Base-by-base conservation (phyloP, 23 tunicate species). In the Phallusia fumigata region DNA sequence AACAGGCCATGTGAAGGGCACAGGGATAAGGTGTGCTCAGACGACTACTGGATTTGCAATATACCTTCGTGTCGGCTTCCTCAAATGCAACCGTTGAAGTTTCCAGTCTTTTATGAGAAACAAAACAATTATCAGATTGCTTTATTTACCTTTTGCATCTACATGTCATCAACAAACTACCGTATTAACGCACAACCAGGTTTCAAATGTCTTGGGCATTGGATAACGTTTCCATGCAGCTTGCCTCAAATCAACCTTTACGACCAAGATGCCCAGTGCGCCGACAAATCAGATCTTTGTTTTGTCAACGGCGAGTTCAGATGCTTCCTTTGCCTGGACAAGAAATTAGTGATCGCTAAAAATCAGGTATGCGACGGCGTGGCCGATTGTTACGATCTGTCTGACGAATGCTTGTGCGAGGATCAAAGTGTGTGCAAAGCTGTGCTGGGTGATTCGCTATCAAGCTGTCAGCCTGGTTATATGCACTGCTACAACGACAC, bases 321-420 rank as follows among this genome's bases (percentile, higher is more conserved):
- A 2, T 85, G 88, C 75, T 85, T 85, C 31, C 30, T 53, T 44
- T 85, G 88, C 30, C 77, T 85, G 24, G 88, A 85, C 34, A 79
- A 52, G 28, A 72, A 69, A 1, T 53, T 85, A 78, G 33, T 65
- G 8, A 79, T 85, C 26, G 36, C 79, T 6, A 32, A 32, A 15
- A 36, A 79, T 0, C 88, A 85, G 72, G 83, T 85, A 13, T 85
- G 88, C 78, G 83, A 85, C 33, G 83, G 79, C 10, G 79, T 79
- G 30, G 34, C n/a, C 5, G 88, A 85, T 40, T 85, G 88, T 34
- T 65, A 13, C 79, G 83, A 85, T 45, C 45, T 79, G 28, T 85
- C 88, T 22, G 88, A 85, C 79, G 88, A 85, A 35, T 85, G 88
- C 78, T 76, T 85, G 40, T 85, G 88, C 47, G 35, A 74, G 19